phyloP scores from a whole-genome alignment of 1,140 invertebrate genomes.

The Amphibalanus amphitrite region DNA sequence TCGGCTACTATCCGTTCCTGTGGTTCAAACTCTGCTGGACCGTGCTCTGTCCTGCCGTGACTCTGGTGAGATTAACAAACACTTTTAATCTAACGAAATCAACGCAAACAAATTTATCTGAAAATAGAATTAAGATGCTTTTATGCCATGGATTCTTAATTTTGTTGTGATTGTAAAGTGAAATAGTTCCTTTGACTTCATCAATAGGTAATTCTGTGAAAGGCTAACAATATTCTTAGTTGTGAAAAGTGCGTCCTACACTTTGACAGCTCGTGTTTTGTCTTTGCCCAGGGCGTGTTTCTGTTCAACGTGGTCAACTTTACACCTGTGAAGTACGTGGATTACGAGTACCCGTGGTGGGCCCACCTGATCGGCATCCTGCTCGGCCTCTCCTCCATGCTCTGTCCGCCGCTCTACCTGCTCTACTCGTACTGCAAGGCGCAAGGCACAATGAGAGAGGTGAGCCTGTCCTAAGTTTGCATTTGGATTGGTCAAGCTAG shows the following conservation, averaged over 20 bases:
- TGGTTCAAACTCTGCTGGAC: constrained; percentile 99
- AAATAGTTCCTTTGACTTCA: too few relatives aligned
- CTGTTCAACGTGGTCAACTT: constrained; percentile 90
- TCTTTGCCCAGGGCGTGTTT: constrained; percentile 94
- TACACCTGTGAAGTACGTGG: constrained; percentile 79
- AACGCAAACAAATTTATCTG: too few relatives aligned
- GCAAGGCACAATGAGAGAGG: neutral
- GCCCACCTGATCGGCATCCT: constrained; percentile 86
- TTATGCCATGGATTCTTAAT: too few relatives aligned
- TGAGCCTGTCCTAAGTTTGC: too few relatives aligned
- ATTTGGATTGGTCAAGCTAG: too few relatives aligned
- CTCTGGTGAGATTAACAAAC: constrained; percentile 82
- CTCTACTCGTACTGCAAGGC: constrained; percentile 23
- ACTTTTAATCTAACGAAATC: too few relatives aligned
- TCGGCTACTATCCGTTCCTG: constrained; percentile 84
- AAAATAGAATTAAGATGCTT: too few relatives aligned
- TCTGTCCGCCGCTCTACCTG: constrained; percentile 62
- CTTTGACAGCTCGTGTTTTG: too few relatives aligned
- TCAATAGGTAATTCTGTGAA: too few relatives aligned
- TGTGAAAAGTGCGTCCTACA: too few relatives aligned
- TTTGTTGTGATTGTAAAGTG: too few relatives aligned
- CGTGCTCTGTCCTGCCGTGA: constrained; percentile 76
- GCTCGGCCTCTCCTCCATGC: constrained; percentile 87
- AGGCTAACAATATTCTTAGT: too few relatives aligned
- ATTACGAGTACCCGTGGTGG: constrained; percentile 91